Evolutionary conservation across 2,888 invertebrate species (phyloP).

Genomic region (Camptogramma bilineatum): DNA sequence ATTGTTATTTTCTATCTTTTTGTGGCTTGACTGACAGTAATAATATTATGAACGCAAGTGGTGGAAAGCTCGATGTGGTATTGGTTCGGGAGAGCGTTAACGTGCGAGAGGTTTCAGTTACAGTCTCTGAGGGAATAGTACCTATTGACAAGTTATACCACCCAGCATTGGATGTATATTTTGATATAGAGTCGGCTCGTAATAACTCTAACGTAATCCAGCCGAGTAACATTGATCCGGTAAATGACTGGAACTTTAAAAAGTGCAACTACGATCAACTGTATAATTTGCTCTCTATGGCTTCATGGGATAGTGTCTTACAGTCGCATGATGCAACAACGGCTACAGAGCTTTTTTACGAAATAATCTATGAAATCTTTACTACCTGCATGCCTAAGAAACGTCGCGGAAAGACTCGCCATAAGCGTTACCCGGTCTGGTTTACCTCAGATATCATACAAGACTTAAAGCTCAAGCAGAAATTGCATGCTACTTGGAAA

Average conservation of each 20-base stretch:
- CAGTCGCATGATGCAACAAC: background rate
- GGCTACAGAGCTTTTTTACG: conserved; percentile 10
- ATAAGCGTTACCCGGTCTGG: conserved; percentile 9
- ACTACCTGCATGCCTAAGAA: conserved; percentile 12
- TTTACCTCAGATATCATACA: background rate
- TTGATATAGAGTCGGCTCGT: background rate
- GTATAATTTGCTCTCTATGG: background rate
- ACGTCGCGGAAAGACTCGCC: background rate
- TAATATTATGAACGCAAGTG: background rate
- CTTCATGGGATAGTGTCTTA: conserved; percentile 11
- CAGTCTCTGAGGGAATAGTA: conserved; percentile 8
- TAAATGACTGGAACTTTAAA: conserved; percentile 11
- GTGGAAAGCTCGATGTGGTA: conserved; percentile 17
- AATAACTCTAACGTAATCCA: background rate
- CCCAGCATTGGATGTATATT: conserved; percentile 11
- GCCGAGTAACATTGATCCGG: conserved; percentile 6
- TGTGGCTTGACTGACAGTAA: conserved; percentile 10
- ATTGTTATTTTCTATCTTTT: conserved; percentile 19
- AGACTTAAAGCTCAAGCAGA: background rate
- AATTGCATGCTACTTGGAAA: background rate
- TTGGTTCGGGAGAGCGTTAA: conserved; percentile 14
- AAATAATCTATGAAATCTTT: background rate
- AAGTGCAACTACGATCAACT: conserved; percentile 10
- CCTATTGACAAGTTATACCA: conserved; percentile 9
- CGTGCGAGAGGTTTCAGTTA: background rate